phyloP scores from a whole-genome alignment of 2,888 invertebrate species.

The Tachina lurida region DNA sequence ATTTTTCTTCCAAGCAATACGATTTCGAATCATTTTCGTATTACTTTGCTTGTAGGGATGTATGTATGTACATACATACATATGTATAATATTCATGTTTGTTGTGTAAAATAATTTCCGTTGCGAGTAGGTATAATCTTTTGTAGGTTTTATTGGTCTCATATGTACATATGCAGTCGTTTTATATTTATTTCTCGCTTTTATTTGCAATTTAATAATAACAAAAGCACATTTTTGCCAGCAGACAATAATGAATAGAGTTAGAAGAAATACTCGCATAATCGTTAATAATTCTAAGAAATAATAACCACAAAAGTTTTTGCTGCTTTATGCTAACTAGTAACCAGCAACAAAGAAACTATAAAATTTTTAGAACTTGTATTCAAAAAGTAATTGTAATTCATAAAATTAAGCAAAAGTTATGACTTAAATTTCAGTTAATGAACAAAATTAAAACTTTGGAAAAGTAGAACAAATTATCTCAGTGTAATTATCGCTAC shows the following conservation, averaged over 20 bases:
- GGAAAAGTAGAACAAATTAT: neutral
- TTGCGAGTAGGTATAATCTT: constrained; percentile 40
- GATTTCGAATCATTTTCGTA: no score
- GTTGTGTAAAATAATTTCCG: constrained; percentile 29
- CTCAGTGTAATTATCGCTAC: neutral
- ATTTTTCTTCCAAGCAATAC: no score
- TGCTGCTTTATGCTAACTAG: neutral
- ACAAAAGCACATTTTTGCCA: constrained; percentile 7
- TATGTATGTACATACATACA: constrained; percentile 2
- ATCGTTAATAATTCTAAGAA: constrained; percentile 49
- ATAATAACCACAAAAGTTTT: constrained; percentile 37
- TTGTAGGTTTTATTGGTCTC: constrained; percentile 68
- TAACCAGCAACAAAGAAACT: constrained; percentile 5
- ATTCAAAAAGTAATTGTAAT: neutral
- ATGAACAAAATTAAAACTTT: neutral
- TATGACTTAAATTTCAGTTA: neutral
- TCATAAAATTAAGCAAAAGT: neutral
- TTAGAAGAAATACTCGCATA: constrained; percentile 28
- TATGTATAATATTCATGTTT: constrained; percentile 11
- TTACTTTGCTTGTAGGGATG: no score
- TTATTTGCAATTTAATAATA: constrained; percentile 62
- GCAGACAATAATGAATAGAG: constrained; percentile 33
- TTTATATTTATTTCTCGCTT: constrained; percentile 49
- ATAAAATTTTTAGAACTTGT: constrained; percentile 36
- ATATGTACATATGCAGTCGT: constrained; percentile 47